Conservation (phyloP, 2,888 invertebrate genomes). For the Stegana nigrithorax region DNA sequence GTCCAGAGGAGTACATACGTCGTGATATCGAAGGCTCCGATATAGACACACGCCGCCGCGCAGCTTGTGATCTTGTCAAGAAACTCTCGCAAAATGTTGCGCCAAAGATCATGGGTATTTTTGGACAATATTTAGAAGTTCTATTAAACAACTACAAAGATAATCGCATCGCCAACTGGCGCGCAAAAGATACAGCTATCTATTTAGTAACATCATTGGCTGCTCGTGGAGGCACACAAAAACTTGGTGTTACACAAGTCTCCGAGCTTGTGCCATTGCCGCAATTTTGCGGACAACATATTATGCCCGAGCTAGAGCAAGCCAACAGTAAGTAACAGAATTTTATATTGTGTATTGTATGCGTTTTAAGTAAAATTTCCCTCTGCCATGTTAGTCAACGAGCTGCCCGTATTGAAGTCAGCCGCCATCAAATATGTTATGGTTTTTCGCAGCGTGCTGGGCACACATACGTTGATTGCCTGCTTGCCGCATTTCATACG, state of each 20-base stretch:
- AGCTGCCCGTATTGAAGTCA: slow-evolving; percentile 91
- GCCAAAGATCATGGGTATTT: slow-evolving; percentile 86
- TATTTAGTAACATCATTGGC: slow-evolving; percentile 96
- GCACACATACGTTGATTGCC: slow-evolving; percentile 79
- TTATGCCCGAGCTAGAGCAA: slow-evolving; percentile 85
- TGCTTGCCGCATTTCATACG: slow-evolving; percentile 83
- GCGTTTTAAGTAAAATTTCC: background rate
- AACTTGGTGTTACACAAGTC: slow-evolving; percentile 90
- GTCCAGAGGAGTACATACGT: slow-evolving; percentile 96
- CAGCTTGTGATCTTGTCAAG: slow-evolving; percentile 97
- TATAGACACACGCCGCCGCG: slow-evolving; percentile 93
- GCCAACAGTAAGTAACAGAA: slow-evolving; percentile 72
- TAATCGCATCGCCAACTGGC: slow-evolving; percentile 85
- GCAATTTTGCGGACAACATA: slow-evolving; percentile 89
- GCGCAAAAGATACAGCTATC: slow-evolving; percentile 94
- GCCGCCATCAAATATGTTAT: slow-evolving; percentile 97
- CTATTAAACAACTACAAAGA: slow-evolving; percentile 78
- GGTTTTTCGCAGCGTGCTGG: slow-evolving; percentile 92
- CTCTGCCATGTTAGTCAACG: slow-evolving; percentile 76
- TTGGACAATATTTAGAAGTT: slow-evolving; percentile 81
- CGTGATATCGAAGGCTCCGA: slow-evolving; percentile 99
- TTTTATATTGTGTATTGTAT: too few species aligned
- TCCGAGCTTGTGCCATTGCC: slow-evolving; percentile 90
- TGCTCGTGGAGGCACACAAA: slow-evolving; percentile 87
- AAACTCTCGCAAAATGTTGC: slow-evolving; percentile 91